These are phyloP conservation scores for Oscheius myriophilus DNA, from an alignment of 2,888 invertebrate species.

Conservation along the genomic window DNA sequence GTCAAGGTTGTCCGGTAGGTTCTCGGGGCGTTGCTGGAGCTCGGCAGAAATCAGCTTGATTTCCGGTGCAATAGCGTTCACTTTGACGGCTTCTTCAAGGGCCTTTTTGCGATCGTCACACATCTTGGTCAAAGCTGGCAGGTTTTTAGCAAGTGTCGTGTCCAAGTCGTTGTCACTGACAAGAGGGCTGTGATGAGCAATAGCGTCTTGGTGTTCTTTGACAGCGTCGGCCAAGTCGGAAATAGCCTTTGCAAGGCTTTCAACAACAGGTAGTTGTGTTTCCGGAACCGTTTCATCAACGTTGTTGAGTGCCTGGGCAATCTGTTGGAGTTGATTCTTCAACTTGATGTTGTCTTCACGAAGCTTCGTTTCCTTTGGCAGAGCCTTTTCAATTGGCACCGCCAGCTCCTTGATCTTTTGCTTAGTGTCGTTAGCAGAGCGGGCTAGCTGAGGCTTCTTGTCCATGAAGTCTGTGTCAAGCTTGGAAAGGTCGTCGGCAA, in stretches of 20 bases:
- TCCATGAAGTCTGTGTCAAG: conserved; percentile 30
- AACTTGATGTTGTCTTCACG: conserved; percentile 23
- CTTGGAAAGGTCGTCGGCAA: conserved; percentile 30
- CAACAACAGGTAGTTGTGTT: conserved; percentile 18
- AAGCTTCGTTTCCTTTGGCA: conserved; percentile 21
- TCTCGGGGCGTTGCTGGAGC: conserved; percentile 37
- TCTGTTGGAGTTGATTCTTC: conserved; percentile 15
- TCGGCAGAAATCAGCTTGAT: conserved; percentile 38
- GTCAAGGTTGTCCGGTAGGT: conserved; percentile 37
- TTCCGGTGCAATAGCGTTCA: conserved; percentile 44
- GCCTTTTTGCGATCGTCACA: conserved; percentile 29
- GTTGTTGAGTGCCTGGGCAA: conserved; percentile 6
- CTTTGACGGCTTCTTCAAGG: conserved; percentile 36
- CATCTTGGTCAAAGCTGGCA: conserved; percentile 1
- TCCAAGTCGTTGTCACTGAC: conserved; percentile 9
- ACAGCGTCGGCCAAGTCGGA: conserved; percentile 1
- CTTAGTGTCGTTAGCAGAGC: conserved; percentile 9
- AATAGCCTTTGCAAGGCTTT: not conserved
- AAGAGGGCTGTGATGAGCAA: conserved; percentile 20
- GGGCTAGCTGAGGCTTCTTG: conserved; percentile 32
- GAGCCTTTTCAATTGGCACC: conserved; percentile 18
- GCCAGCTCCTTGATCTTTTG: conserved; percentile 18
- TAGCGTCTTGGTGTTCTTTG: conserved; percentile 7
- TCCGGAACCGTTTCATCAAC: conserved; percentile 2
- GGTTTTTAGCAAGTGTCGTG: conserved; percentile 26